These are phyloP conservation scores for Colinus virginianus DNA, from an alignment of 2,113 vertebrate species.

Conservation along the genomic window DNA sequence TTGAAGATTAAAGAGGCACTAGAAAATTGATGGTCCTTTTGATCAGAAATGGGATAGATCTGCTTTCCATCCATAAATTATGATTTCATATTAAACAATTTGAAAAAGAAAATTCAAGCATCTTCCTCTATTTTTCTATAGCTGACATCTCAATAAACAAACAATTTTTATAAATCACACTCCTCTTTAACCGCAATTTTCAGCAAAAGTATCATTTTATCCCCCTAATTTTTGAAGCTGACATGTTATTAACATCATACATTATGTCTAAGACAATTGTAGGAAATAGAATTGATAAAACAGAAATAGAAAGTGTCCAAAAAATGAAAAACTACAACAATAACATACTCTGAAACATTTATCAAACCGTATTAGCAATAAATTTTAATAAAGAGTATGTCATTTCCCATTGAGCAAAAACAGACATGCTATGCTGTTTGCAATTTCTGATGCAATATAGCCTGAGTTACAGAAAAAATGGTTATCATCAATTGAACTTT, in stretches of 20 bases:
- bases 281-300: constrained; percentile 48
- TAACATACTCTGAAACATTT: constrained; percentile 51
- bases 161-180: constrained; percentile 49
- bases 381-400: constrained; percentile 64
- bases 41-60: background rate
- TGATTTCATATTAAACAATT: constrained; percentile 11
- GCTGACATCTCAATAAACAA: constrained; percentile 33
- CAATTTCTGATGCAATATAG: constrained; percentile 14
- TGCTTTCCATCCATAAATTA: background rate
- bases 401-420: constrained; percentile 50
- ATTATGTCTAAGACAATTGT: constrained; percentile 40
- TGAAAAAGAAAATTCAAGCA: background rate
- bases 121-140: constrained; percentile 1
- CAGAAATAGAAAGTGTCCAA: constrained; percentile 47
- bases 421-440: background rate
- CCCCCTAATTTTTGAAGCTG: constrained; percentile 32
- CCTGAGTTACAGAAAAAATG: background rate
- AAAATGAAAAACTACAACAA: constrained; percentile 52
- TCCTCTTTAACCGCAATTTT: background rate
- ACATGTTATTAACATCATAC: constrained; percentile 40
- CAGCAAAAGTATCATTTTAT: constrained; percentile 11
- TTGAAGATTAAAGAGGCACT: background rate
- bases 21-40: background rate
- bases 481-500: constrained; percentile 18
- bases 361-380: constrained; percentile 60